phyloP scores from a whole-genome alignment of 2,888 invertebrate species.

The Microplitis manilae region DNA sequence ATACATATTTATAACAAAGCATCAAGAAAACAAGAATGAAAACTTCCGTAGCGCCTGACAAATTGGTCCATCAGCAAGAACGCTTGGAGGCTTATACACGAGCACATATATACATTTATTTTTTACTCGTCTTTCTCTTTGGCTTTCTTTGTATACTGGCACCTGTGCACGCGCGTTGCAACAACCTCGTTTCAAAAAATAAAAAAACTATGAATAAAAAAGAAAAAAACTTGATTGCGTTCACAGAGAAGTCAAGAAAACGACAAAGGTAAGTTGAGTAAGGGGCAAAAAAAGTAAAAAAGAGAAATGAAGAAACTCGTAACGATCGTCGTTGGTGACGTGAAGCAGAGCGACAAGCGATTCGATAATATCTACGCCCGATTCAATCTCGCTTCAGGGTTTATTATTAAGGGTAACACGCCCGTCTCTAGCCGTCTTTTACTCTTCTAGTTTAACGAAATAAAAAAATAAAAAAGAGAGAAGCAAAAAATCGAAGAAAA shows the following conservation, averaged over 20 bases:
- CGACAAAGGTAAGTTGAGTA: constrained; percentile 7
- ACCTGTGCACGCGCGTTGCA: constrained; percentile 11
- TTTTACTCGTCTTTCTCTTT: background rate
- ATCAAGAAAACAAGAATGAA: background rate
- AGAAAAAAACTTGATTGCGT: constrained; percentile 20
- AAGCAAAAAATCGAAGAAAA: constrained; percentile 22
- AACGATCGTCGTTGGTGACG: constrained; percentile 48
- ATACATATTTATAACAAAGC: background rate
- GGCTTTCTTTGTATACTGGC: constrained; percentile 11
- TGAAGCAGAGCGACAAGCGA: constrained; percentile 41
- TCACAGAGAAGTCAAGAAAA: constrained; percentile 17
- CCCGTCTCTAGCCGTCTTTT: constrained; percentile 1
- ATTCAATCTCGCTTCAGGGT: constrained; percentile 45
- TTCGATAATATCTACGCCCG: constrained; percentile 51
- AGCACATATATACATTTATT: background rate
- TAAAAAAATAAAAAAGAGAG: background rate
- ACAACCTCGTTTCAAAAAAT: background rate
- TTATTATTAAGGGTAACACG: constrained; percentile 44
- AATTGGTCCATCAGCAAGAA: constrained; percentile 7
- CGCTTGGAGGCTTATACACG: constrained; percentile 6
- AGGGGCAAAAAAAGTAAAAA: constrained; percentile 15
- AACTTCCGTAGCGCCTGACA: background rate
- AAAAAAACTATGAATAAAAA: background rate
- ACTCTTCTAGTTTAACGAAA: background rate
- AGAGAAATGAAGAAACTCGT: constrained; percentile 32